Percentiles rank a stretch among this genome's conserved stretches.
These are phyloP conservation scores for Grallaria varia DNA, from an alignment of 2,113 vertebrate species.

Conservation along the genomic window DNA sequence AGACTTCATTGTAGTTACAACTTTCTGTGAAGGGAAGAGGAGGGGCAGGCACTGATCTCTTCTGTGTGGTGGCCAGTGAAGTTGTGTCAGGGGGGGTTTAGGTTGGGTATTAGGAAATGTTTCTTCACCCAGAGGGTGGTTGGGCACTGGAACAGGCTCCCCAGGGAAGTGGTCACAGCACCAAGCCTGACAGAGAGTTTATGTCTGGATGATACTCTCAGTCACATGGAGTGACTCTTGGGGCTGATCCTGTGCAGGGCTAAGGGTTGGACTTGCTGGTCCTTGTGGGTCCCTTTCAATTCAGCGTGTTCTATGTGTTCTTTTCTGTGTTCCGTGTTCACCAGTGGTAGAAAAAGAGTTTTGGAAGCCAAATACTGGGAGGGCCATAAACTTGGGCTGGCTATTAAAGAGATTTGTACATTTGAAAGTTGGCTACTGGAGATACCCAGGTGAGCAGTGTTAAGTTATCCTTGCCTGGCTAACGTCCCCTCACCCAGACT, in stretches of 20 bases:
- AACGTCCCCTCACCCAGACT: background rate
- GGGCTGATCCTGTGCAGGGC: background rate
- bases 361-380: background rate
- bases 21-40: background rate
- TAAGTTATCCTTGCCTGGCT: background rate
- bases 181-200: background rate
- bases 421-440: background rate
- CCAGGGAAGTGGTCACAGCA: background rate
- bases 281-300: background rate
- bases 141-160: background rate
- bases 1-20: background rate
- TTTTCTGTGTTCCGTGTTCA: background rate
- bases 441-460: background rate
- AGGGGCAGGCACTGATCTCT: background rate
- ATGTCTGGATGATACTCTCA: background rate
- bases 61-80: background rate
- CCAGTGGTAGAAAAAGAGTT: background rate
- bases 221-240: background rate
- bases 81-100: background rate
- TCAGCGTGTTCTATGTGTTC: background rate
- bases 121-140: background rate
- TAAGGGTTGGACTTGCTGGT: background rate
- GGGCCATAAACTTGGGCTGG: background rate
- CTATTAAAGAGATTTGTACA: fast-evolving
- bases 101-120: background rate